Percentiles rank a stretch among this genome's conserved stretches.
phyloP scores from a whole-genome alignment of 1,140 invertebrate genomes.

The Cylas formicarius region DNA sequence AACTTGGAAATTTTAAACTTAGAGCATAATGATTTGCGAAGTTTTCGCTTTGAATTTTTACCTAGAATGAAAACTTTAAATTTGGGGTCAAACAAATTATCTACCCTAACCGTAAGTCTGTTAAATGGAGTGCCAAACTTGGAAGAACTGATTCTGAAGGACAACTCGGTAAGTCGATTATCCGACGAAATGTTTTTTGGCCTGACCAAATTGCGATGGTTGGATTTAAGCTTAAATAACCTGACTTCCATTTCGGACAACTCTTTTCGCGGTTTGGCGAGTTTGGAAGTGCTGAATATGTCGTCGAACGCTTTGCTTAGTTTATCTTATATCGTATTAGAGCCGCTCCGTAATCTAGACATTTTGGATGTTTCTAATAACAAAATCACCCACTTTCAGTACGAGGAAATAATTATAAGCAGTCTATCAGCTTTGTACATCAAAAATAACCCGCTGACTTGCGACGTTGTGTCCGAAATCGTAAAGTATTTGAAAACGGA shows the following conservation, averaged over 20 bases:
- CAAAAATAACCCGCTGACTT: conserved; percentile 34
- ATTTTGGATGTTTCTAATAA: conserved; percentile 33
- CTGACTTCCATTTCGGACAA: conserved; percentile 9
- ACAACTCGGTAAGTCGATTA: conserved; percentile 23
- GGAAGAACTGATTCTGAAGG: conserved; percentile 18
- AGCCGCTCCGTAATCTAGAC: conserved; percentile 27
- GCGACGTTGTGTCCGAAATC: conserved; percentile 30
- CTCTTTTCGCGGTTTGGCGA: conserved; percentile 25
- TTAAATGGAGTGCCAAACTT: conserved; percentile 24
- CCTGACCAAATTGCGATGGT: conserved; percentile 20
- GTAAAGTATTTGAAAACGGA: conserved; percentile 32
- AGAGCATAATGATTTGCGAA: too few species aligned
- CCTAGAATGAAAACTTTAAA: too few species aligned
- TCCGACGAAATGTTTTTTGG: conserved; percentile 17
- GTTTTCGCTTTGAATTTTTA: too few species aligned
- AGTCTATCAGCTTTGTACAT: conserved; percentile 33
- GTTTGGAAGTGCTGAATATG: conserved; percentile 33
- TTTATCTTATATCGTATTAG: conserved; percentile 27
- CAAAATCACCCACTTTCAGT: conserved; percentile 30
- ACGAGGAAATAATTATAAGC: conserved; percentile 31
- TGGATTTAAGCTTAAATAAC: conserved; percentile 30
- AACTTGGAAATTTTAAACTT: too few species aligned
- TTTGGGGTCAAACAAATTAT: conserved; percentile 27
- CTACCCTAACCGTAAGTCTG: conserved; percentile 12
- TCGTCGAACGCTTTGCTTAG: conserved; percentile 29